phyloP scores from a whole-genome alignment of 30 jellyfish, hydroid and myxozoan genomes.

The Sanderia malayensis region DNA sequence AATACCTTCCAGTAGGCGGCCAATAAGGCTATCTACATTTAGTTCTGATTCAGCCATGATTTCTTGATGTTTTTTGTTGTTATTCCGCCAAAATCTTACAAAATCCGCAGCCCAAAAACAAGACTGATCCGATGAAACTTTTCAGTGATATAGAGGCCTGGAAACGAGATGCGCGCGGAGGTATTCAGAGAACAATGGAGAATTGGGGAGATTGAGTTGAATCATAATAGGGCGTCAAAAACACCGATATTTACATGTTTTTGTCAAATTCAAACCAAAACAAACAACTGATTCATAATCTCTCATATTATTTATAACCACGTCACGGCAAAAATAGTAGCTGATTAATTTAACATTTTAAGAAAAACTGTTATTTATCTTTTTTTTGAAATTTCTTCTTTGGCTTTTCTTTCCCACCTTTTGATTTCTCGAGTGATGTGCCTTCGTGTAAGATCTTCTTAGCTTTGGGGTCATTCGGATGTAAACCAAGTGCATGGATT shows the following conservation, averaged over 20 bases:
- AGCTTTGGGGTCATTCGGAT: slow-evolving; percentile 94
- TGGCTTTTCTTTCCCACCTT: slow-evolving; percentile 17
- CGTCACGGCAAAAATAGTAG: too few relatives aligned
- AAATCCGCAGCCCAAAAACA: not conserved
- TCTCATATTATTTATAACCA: too few relatives aligned
- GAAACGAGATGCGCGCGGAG: slow-evolving; percentile 6
- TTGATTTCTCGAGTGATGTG: slow-evolving; percentile 15
- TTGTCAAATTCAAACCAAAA: too few relatives aligned
- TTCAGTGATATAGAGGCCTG: not conserved
- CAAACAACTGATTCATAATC: too few relatives aligned
- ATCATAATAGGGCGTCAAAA: too few relatives aligned
- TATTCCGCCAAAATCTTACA: slow-evolving; percentile 4
- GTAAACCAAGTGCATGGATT: slow-evolving; percentile 67
- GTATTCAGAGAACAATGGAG: too few relatives aligned
- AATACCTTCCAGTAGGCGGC: slow-evolving; percentile 95
- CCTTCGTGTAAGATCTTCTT: slow-evolving; percentile 56
- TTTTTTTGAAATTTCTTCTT: slow-evolving; percentile 38
- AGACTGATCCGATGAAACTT: not conserved
- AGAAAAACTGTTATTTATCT: not conserved
- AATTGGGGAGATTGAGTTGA: too few relatives aligned
- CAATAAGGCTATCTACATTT: slow-evolving; percentile 81
- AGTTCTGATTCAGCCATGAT: slow-evolving; percentile 95
- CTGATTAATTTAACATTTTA: too few relatives aligned
- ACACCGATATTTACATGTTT: too few relatives aligned
- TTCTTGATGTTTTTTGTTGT: not conserved